These are phyloP conservation scores for Probaryconus sp. DNA, from an alignment of 1,140 invertebrate genomes.

Conservation along the genomic window DNA sequence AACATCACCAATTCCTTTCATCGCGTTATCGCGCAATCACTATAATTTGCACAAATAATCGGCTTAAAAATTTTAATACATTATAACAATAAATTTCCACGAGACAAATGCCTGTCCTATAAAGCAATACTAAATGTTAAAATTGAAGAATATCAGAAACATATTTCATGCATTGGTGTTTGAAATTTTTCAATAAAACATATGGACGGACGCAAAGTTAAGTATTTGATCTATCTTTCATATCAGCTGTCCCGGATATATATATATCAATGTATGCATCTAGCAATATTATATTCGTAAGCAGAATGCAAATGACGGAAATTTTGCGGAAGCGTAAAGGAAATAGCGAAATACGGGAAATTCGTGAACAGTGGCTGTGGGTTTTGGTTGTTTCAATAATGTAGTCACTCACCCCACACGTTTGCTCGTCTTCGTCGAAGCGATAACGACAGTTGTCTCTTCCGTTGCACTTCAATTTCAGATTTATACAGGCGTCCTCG, in stretches of 20 bases:
- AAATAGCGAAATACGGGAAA: constrained; percentile 40
- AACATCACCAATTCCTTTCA: too few relatives aligned
- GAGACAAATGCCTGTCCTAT: too few relatives aligned
- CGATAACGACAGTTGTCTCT: constrained; percentile 88
- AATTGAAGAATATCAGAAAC: constrained; percentile 4
- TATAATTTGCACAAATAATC: too few relatives aligned
- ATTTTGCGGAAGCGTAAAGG: constrained; percentile 34
- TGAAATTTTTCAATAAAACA: constrained; percentile 15
- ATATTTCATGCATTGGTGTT: constrained; percentile 15
- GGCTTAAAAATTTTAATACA: too few relatives aligned
- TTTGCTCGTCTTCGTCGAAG: constrained; percentile 87
- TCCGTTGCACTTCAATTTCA: constrained; percentile 84
- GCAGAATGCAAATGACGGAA: constrained; percentile 30
- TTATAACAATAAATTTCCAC: too few relatives aligned
- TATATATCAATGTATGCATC: constrained; percentile 22
- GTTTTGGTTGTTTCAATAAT: constrained; percentile 39
- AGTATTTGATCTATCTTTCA: constrained; percentile 26
- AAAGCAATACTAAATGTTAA: constrained; percentile 10
- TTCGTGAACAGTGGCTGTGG: constrained; percentile 1
- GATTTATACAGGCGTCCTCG: constrained; percentile 89
- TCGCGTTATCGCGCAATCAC: too few relatives aligned
- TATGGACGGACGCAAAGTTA: constrained; percentile 1
- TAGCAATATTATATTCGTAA: constrained; percentile 28
- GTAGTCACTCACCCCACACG: constrained; percentile 82
- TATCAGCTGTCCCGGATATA: constrained; percentile 16